Conservation (phyloP, 2,888 invertebrate species). For the Orthonevra nobilis region DNA sequence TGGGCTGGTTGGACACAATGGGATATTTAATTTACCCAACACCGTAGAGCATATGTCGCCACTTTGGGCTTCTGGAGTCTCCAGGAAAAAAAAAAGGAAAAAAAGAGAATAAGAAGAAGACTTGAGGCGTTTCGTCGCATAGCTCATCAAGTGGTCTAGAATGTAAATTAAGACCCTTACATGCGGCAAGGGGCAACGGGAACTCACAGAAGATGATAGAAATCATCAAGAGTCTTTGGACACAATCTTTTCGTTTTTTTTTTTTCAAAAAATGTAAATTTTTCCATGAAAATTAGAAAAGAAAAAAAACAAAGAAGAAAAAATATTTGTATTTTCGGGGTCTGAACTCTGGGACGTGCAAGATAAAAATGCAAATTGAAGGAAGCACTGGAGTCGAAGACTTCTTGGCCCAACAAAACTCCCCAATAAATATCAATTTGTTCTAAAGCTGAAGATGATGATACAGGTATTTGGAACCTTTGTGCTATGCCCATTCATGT, state of each 20-base stretch:
- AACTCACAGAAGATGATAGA: not conserved
- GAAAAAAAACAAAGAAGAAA: constrained; percentile 27
- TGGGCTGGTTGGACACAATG: constrained; percentile 52
- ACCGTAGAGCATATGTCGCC: constrained; percentile 60
- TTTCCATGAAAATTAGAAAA: not conserved
- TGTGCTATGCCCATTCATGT: constrained; percentile 1
- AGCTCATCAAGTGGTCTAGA: constrained; percentile 54
- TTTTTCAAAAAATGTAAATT: constrained; percentile 41
- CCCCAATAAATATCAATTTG: constrained; percentile 68
- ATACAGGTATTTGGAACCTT: constrained; percentile 19
- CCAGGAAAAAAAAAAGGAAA: no score
- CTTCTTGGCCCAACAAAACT: constrained; percentile 35
- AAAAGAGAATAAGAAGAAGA: not conserved
- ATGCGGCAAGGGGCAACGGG: constrained; percentile 12
- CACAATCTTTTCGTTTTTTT: not conserved
- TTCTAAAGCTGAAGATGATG: constrained; percentile 32
- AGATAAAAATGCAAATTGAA: constrained; percentile 53
- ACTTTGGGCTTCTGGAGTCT: constrained; percentile 49
- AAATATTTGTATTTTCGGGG: not conserved
- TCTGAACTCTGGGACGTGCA: not conserved
- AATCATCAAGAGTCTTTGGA: not conserved
- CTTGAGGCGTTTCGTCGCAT: constrained; percentile 4
- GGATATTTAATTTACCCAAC: constrained; percentile 58
- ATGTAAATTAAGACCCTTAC: constrained; percentile 60
- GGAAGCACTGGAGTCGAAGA: constrained; percentile 10